A percentile compares a stretch with the other conserved stretches of the same genome.
These are phyloP conservation scores for Nyctibius bracteatus DNA, from an alignment of 2,113 vertebrate genomes.

Conservation along the genomic window DNA sequence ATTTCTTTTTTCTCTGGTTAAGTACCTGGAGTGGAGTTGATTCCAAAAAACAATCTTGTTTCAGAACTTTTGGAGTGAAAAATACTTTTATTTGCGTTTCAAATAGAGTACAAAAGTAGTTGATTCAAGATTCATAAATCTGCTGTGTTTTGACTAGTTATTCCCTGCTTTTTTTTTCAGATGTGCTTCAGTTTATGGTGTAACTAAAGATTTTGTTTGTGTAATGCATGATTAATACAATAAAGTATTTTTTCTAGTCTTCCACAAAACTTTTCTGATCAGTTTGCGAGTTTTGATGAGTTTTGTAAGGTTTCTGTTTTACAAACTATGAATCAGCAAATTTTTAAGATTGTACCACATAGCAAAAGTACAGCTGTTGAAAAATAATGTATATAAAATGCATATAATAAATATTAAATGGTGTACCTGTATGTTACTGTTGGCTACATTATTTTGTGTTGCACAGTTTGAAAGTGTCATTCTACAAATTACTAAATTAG, in stretches of 20 bases:
- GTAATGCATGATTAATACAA: constrained; percentile 98
- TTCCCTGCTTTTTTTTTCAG: constrained; percentile 78
- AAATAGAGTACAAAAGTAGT: constrained; percentile 72
- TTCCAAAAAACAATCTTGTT: constrained; percentile 70
- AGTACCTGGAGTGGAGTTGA: constrained; percentile 67
- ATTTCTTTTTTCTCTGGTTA: constrained; percentile 50
- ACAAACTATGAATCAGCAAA: constrained; percentile 90
- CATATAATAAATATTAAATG: constrained; percentile 99
- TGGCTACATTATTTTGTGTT: constrained; percentile 80
- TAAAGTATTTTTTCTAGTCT: constrained; percentile 99
- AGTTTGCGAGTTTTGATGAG: constrained; percentile 94
- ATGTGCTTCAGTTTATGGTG: constrained; percentile 85
- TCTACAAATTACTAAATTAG: constrained; percentile 67
- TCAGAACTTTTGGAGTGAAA: constrained; percentile 73
- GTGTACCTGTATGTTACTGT: constrained; percentile 92
- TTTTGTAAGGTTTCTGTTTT: constrained; percentile 97
- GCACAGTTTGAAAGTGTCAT: constrained; percentile 73
- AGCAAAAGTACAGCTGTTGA: constrained; percentile 89
- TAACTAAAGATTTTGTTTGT: constrained; percentile 91
- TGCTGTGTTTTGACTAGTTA: constrained; percentile 79
- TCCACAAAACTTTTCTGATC: constrained; percentile 91
- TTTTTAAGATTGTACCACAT: constrained; percentile 99
- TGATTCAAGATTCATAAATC: constrained; percentile 79
- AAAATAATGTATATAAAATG: constrained; percentile 99
- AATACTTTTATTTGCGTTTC: constrained; percentile 75